Evolutionary conservation across 2,113 vertebrate species (phyloP).

Genomic region (Eulemur rufifrons): DNA sequence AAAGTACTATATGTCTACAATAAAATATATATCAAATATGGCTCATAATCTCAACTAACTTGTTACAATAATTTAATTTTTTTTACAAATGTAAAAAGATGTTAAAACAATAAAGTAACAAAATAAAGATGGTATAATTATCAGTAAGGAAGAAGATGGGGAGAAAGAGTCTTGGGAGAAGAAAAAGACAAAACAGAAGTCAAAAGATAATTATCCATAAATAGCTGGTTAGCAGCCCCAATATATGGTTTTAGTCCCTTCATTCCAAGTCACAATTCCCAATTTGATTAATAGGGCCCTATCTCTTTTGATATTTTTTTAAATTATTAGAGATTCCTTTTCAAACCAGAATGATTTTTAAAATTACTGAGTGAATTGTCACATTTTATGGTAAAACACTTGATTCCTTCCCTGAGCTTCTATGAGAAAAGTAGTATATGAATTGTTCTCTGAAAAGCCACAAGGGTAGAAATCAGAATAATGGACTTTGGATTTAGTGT

Average conservation of each 20-base stretch:
- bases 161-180: not conserved
- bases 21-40: not conserved
- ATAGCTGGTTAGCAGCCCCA: not conserved
- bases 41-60: not conserved
- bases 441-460: not conserved
- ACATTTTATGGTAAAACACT: not conserved
- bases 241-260: not conserved
- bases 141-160: not conserved
- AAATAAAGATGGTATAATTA: not conserved
- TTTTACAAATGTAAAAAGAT: not conserved
- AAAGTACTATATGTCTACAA: not conserved
- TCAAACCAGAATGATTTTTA: not conserved
- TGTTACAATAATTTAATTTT: not conserved
- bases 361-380: not conserved
- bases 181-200: slow-evolving; percentile 5
- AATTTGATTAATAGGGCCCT: not conserved
- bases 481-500: not conserved
- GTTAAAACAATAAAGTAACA: not conserved
- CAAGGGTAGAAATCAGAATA: not conserved
- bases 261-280: not conserved
- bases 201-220: not conserved
- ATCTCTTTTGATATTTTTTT: not conserved
- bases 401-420: not conserved
- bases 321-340: not conserved
- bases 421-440: not conserved